phyloP scores from a whole-genome alignment of 2,888 invertebrate genomes.

The Elegia similella region DNA sequence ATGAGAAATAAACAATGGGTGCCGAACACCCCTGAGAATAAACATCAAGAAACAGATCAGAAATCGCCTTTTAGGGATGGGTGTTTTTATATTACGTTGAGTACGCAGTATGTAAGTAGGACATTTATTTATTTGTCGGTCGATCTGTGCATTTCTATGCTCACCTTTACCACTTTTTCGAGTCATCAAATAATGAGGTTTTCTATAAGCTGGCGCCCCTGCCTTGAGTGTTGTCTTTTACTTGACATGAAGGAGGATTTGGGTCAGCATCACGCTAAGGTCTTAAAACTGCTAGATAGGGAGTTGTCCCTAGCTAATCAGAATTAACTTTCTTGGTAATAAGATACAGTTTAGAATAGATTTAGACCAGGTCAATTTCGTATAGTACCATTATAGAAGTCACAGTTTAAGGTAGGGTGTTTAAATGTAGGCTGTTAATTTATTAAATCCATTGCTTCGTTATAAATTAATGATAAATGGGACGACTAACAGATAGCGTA shows the following conservation, averaged over 20 bases:
- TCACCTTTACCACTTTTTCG: too few species aligned
- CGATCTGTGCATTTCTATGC: too few species aligned
- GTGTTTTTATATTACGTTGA: too few species aligned
- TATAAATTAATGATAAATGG: slow-evolving; percentile 29
- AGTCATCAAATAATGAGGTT: too few species aligned
- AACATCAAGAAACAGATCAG: too few species aligned
- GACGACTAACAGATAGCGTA: slow-evolving; percentile 24
- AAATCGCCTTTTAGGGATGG: too few species aligned
- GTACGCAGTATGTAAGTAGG: too few species aligned
- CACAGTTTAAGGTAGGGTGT: slow-evolving; percentile 50
- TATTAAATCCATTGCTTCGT: slow-evolving; percentile 49
- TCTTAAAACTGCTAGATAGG: slow-evolving; percentile 14
- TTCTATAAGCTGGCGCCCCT: too few species aligned
- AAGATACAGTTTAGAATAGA: slow-evolving; percentile 39
- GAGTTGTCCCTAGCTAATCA: slow-evolving; percentile 9
- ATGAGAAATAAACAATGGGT: too few species aligned
- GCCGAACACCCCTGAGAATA: too few species aligned
- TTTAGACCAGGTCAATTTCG: slow-evolving; percentile 52
- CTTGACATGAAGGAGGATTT: background rate
- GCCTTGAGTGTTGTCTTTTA: too few species aligned
- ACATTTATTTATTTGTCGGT: too few species aligned
- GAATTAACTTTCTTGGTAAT: slow-evolving; percentile 24
- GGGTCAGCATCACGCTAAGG: background rate
- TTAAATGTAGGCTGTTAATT: slow-evolving; percentile 43
- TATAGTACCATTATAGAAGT: slow-evolving; percentile 46